Conservation (phyloP, 2,797 vertebrate species). For the Sciaenops ocellatus region DNA sequence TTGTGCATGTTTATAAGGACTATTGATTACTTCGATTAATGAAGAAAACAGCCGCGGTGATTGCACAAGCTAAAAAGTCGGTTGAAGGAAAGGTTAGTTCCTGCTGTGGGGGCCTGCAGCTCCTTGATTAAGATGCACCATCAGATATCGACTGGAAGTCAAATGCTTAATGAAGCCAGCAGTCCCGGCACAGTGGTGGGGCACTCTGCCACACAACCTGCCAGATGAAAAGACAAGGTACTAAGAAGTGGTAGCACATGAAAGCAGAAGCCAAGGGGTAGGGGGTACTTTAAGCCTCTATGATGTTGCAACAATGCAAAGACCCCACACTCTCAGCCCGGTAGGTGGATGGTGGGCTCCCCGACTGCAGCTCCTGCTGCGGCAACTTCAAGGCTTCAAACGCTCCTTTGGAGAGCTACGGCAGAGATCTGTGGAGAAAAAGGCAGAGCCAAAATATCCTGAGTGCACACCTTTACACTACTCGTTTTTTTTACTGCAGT, state of each 20-base stretch:
- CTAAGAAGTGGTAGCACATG: constrained; percentile 63
- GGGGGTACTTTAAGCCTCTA: constrained; percentile 53
- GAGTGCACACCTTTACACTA: constrained; percentile 31
- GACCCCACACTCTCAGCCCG: constrained; percentile 51
- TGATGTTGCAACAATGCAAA: constrained; percentile 67
- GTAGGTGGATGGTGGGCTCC: constrained; percentile 41
- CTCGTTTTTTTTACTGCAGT: not conserved
- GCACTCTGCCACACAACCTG: constrained; percentile 61
- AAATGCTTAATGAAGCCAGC: constrained; percentile 84
- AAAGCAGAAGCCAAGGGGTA: constrained; percentile 59
- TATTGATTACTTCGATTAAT: constrained; percentile 67
- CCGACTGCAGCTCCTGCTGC: constrained; percentile 41
- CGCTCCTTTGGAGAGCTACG: constrained; percentile 42
- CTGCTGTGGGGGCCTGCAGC: constrained; percentile 71
- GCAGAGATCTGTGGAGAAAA: constrained; percentile 23
- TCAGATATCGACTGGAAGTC: constrained; percentile 84
- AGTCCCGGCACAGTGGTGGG: constrained; percentile 70
- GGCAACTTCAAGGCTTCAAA: constrained; percentile 67
- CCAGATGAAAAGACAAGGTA: constrained; percentile 74
- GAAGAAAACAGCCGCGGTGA: constrained; percentile 57
- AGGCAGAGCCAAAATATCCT: constrained; percentile 21
- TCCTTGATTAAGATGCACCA: constrained; percentile 82
- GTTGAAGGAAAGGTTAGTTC: constrained; percentile 76
- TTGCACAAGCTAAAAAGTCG: constrained; percentile 51
- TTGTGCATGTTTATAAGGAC: constrained; percentile 39